Conservation (phyloP, 2,888 invertebrate genomes). For the Drosophila paramelanica region DNA sequence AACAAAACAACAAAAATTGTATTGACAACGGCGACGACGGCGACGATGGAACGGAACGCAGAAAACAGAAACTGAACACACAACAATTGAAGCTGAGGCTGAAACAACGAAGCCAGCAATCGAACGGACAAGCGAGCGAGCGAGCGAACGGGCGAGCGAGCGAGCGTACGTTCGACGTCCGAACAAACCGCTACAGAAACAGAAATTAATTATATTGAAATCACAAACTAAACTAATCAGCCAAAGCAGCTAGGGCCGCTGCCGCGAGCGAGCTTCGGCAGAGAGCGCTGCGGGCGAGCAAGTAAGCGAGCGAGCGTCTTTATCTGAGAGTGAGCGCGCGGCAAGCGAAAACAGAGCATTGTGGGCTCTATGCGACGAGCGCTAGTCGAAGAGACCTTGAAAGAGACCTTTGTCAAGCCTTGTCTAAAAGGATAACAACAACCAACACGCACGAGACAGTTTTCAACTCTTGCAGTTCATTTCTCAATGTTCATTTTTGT, state of each 20-base stretch:
- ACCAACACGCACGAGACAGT: conserved; percentile 3
- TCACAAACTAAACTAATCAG: conserved; percentile 80
- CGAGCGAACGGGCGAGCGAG: conserved; percentile 38
- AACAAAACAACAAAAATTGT: conserved; percentile 10
- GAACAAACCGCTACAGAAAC: conserved; percentile 77
- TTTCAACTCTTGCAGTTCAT: conserved; percentile 6
- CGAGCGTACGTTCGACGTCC: conserved; percentile 66
- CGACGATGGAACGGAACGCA: conserved; percentile 43
- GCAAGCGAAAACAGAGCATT: conserved; percentile 19
- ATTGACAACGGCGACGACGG: conserved; percentile 8
- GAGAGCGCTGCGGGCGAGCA: conserved; percentile 6
- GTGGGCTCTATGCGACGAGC: conserved; percentile 22
- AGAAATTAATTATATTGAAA: conserved; percentile 78
- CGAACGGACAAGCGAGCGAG: conserved; percentile 22
- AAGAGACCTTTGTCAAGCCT: conserved; percentile 26
- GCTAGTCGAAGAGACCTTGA: conserved; percentile 36
- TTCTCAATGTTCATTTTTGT: conserved; percentile 20
- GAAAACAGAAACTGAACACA: conserved; percentile 56
- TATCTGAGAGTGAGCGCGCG: background rate
- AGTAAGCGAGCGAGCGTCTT: background rate
- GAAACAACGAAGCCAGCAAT: conserved; percentile 37
- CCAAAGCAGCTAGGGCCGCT: conserved; percentile 52
- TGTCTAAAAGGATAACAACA: conserved; percentile 49
- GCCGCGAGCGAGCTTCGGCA: conserved; percentile 50
- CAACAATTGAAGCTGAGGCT: conserved; percentile 44